Base-by-base conservation (phyloP, 2,113 vertebrate genomes). In the Labeo rohita region DNA sequence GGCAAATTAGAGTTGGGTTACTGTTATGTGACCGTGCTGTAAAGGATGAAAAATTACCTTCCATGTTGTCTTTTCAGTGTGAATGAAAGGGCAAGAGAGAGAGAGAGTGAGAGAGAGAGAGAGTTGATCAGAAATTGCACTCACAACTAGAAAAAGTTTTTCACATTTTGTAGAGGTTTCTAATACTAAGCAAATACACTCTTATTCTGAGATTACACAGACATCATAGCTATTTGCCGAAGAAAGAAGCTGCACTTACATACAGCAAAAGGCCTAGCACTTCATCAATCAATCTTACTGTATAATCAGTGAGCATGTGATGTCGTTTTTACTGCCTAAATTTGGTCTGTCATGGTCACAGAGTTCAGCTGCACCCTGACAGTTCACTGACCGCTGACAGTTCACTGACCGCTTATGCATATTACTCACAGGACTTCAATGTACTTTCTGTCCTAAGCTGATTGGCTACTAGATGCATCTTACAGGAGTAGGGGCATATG, bases 1-100 rank as follows among this genome's bases (percentile, higher is more conserved):
- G 61, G 63, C 54, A 84, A 75, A 49, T 45, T 23, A 80, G 65
- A 50, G 54, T 11, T 65, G 54, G 72, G 75, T 36, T 39, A 70
- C 18, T 8, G 49, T 59, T 15, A 15, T 10, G n/a, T 47, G 50
- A 49, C 9, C 13, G n/a, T 74, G 65, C 34, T n/a, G 54, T 45
- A 70, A 84, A 84, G 45, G 50, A 80, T 56, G 45, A 86, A 49
- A 52, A 18, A 79, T 79, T 79, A 86, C 84, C 84, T 86, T 83
- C 34, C 43, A 63, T 70, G 23, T 68, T 75, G 16, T 86, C 84
- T 88, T 84, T 78, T 77, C 84, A 52, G 87, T 68, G 56, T 63
- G 85, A 84, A 47, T 7, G 15, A 68, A 10, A 85, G 21, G 54
- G 18, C 21, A 5, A 43, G 47, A 68, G 8, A 36, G 72, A 76